phyloP scores from a whole-genome alignment of 2,888 invertebrate genomes.

The Platycnemis pennipes region DNA sequence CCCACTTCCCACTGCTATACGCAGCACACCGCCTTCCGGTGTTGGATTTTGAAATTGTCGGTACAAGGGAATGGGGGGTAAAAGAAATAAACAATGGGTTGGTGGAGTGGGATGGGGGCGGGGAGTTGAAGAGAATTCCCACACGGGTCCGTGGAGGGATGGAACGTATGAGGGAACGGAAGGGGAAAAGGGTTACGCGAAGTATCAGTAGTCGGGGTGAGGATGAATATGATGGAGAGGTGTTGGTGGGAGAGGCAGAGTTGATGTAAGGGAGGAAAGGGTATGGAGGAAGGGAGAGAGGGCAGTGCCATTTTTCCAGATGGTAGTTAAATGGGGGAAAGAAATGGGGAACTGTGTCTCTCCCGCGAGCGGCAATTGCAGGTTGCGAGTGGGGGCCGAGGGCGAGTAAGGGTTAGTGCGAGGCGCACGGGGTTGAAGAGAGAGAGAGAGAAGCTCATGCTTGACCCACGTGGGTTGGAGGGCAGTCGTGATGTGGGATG shows the following conservation, averaged over 20 bases:
- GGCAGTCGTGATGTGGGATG: not conserved
- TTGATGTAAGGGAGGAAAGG: not conserved
- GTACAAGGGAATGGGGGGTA: not conserved
- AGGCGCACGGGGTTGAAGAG: not conserved
- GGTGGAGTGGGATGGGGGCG: too few relatives aligned
- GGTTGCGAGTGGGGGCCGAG: not conserved
- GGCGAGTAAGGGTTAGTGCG: not conserved
- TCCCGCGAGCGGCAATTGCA: not conserved
- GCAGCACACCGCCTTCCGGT: not conserved
- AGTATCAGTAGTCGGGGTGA: too few relatives aligned
- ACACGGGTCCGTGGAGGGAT: too few relatives aligned
- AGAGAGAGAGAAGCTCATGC: not conserved
- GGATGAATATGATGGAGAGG: not conserved
- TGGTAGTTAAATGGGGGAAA: not conserved
- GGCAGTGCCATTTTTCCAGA: not conserved
- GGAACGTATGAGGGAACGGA: too few relatives aligned
- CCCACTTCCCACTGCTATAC: not conserved
- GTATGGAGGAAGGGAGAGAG: not conserved
- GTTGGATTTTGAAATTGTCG: constrained; percentile 18
- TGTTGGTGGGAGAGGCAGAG: not conserved
- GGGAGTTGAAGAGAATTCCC: too few relatives aligned
- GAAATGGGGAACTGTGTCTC: not conserved
- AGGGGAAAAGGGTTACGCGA: too few relatives aligned
- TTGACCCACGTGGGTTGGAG: not conserved
- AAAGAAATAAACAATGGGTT: too few relatives aligned